These are phyloP conservation scores for Dermolepida albohirtum DNA, from an alignment of 2,888 invertebrate genomes.

Conservation along the genomic window DNA sequence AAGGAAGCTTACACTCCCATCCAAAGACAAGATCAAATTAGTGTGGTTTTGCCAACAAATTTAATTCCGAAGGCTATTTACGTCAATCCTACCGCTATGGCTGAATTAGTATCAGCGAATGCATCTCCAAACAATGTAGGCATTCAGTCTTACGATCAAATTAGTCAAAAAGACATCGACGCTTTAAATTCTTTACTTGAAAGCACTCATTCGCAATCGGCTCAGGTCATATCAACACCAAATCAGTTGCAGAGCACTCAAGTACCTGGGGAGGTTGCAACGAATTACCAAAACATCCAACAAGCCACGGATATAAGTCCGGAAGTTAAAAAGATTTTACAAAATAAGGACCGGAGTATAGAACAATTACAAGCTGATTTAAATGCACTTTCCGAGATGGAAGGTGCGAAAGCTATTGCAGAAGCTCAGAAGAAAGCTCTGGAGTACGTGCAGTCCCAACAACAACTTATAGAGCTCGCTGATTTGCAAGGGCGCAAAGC, in stretches of 20 bases:
- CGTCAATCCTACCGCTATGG: constrained; percentile 48
- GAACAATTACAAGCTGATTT: constrained; percentile 56
- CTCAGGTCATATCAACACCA: constrained; percentile 30
- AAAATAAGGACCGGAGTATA: constrained; percentile 41
- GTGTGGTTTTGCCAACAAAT: not conserved
- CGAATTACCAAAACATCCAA: not conserved
- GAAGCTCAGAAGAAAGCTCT: constrained; percentile 57
- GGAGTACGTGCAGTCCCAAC: constrained; percentile 53
- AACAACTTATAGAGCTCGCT: constrained; percentile 52
- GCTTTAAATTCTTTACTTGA: constrained; percentile 67
- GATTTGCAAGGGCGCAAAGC: constrained; percentile 54
- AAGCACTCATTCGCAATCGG: constrained; percentile 61
- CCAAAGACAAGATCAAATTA: constrained; percentile 11
- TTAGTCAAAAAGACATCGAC: constrained; percentile 57
- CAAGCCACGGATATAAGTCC: not conserved
- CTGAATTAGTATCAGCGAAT: not conserved
- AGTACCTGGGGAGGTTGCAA: not conserved
- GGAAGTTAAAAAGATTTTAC: constrained; percentile 21
- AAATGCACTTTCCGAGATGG: constrained; percentile 56
- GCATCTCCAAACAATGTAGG: not conserved
- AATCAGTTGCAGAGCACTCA: not conserved
- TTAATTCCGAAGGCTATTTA: constrained; percentile 47
- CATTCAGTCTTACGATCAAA: not conserved
- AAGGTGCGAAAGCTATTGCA: constrained; percentile 54
- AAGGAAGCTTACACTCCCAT: constrained; percentile 17